Conservation (phyloP, 2,888 invertebrate genomes). For the Stenoptilia bipunctidactyla region DNA sequence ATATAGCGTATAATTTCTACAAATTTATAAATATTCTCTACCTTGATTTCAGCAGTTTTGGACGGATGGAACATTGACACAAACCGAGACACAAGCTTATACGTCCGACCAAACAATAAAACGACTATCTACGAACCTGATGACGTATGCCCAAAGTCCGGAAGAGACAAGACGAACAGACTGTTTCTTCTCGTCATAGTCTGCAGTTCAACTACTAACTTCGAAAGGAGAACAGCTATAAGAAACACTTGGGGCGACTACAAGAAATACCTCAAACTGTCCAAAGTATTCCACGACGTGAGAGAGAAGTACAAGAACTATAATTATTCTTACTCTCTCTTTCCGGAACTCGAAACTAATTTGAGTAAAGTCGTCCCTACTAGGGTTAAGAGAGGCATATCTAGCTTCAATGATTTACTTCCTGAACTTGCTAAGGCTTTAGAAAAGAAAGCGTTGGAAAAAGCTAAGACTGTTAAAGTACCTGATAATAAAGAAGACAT, state of each 20-base stretch:
- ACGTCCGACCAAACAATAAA: slow-evolving; percentile 78
- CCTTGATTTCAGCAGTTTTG: slow-evolving; percentile 58
- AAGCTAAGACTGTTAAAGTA: slow-evolving; percentile 30
- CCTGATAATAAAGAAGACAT: slow-evolving; percentile 26
- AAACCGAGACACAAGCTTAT: slow-evolving; percentile 78
- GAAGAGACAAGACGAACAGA: slow-evolving; percentile 16
- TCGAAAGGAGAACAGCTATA: slow-evolving; percentile 75
- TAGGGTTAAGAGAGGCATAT: slow-evolving; percentile 31
- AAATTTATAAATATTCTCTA: slow-evolving; percentile 5
- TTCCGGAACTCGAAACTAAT: slow-evolving; percentile 15
- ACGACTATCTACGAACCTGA: slow-evolving; percentile 76
- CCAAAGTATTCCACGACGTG: slow-evolving; percentile 30
- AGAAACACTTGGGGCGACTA: slow-evolving; percentile 79
- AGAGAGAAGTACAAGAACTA: slow-evolving; percentile 43
- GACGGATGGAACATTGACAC: slow-evolving; percentile 82
- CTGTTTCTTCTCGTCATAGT: slow-evolving; percentile 80
- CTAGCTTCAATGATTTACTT: slow-evolving; percentile 34
- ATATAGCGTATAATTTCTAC: too few species aligned
- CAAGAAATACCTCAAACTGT: slow-evolving; percentile 35
- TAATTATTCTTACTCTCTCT: slow-evolving; percentile 45
- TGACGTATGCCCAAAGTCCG: slow-evolving; percentile 55
- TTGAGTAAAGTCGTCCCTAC: slow-evolving; percentile 1
- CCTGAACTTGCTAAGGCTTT: slow-evolving; percentile 49
- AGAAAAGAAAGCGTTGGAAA: slow-evolving; percentile 28
- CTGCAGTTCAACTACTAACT: slow-evolving; percentile 79